Evolutionary conservation across 2,113 vertebrate genomes (phyloP), one percentile per base, ranked within the genome.

Genomic region (Garra rufa): DNA sequence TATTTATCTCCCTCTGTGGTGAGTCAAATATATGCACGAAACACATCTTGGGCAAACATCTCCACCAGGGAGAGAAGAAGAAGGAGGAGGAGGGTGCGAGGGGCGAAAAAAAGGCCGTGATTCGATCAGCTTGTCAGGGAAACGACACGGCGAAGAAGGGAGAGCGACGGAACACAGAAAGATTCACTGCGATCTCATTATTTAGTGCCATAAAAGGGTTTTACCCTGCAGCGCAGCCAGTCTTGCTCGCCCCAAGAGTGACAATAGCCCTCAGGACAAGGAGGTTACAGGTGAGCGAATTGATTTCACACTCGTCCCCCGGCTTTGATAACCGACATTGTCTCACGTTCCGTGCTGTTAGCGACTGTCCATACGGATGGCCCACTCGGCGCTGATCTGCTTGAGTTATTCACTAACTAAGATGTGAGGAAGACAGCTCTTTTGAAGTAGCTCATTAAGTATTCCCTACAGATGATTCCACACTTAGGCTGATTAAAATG

Each of bases 261-360:
- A 90, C 89, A 91, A 93, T 90, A 83, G 82, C 52, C 34, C 55
- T 43, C 24, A 77, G 84, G 26, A 75, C 88, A 90, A 57, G 55
- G 38, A 84, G 89, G 87, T 92, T 83, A 83, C 86, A 92, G 91
- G 90, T 93, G 91, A 90, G 71, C 48, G 83, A 93, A 91, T 91
- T 83, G 91, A 94, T 95, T 94, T 93, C 91, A 92, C 67, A 83
- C 87, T 88, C 59, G 87, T 91, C 90, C 92, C 76, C 87, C 87
- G 0, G 90, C 88, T 87, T 88, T 79, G 81, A 79, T 90, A 87
- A 92, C 88, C 90, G 84, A 76, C 77, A 90, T 89, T 86, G 86
- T 93, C 83, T 89, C 69, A 86, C 87, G 89, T 92, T 91, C 85
- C 48, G 3, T 46, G 83, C 57, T 30, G 87, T 85, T 90, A 88